phyloP scores from a whole-genome alignment of 1,140 invertebrate genomes.

The Steinernema feltiae region DNA sequence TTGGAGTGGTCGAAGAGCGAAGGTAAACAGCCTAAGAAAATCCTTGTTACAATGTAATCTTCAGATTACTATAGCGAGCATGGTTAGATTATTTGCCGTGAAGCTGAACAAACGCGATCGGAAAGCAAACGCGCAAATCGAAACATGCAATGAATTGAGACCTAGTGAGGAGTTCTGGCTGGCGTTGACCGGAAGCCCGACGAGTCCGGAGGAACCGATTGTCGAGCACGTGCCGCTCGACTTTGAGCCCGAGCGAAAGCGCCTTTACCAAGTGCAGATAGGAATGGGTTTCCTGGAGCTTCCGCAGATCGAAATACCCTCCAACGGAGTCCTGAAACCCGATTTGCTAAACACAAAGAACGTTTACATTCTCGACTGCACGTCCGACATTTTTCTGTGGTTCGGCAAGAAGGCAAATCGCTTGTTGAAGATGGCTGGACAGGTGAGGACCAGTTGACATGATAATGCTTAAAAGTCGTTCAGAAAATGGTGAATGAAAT shows the following conservation, averaged over 20 bases:
- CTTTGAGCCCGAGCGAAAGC: conserved; percentile 71
- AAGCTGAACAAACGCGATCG: conserved; percentile 98
- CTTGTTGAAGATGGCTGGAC: conserved; percentile 78
- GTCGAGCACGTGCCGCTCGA: conserved; percentile 73
- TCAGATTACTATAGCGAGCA: conserved; percentile 49
- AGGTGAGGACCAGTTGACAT: conserved; percentile 24
- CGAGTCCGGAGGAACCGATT: conserved; percentile 47
- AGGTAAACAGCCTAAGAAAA: conserved; percentile 86
- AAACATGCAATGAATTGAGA: conserved; percentile 73
- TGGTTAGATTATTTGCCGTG: conserved; percentile 76
- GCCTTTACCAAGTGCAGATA: conserved; percentile 84
- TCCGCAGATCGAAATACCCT: conserved; percentile 70
- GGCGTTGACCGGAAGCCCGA: conserved; percentile 45
- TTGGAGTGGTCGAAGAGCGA: conserved; percentile 83
- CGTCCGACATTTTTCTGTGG: conserved; percentile 95
- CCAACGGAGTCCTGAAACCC: conserved; percentile 64
- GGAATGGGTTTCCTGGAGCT: conserved; percentile 98
- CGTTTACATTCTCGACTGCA: conserved; percentile 94
- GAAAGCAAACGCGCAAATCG: conserved; percentile 85
- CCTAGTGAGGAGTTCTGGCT: conserved; percentile 80
- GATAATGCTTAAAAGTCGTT: background rate
- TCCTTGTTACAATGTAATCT: conserved; percentile 45
- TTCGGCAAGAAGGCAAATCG: conserved; percentile 96
- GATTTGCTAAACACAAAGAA: conserved; percentile 77
- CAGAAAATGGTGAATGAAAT: conserved; percentile 51